Evolutionary conservation across 2,888 invertebrate species (phyloP), one percentile per base, ranked within the genome.

Genomic region (Chloroclystis v-ata): DNA sequence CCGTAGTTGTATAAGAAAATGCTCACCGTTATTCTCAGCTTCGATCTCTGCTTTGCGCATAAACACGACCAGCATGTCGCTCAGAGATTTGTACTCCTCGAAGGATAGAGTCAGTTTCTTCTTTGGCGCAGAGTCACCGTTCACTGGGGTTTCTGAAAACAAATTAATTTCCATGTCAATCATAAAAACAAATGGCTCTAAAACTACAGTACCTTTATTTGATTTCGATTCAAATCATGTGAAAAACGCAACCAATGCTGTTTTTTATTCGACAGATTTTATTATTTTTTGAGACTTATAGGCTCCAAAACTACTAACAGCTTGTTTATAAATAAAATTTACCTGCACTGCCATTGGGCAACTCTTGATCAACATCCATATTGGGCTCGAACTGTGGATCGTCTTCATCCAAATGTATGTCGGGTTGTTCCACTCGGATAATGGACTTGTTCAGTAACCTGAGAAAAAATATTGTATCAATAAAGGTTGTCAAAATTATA

Each of bases 351-450:
- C 65, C 65, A 41, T 72, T 76, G 0, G 85, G 82, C 3, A 80
- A 67, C 4, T 90, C 90, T 16, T 90, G 88, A 10, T 91, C 90
- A 1, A 91, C 90, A 10, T 90, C 89, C 79, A 89, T 83, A 28
- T 79, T 78, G 1, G 89, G 88, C 47, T 89, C 89, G 24, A 77
- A 78, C 48, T 82, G 78, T 1, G 87, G 78, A 11, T 91, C 91
- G 28, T 95, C 95, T 49, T 96, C 96, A 42, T 96, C 96, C 53
- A 99, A 84, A 72, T 97, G 94, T 41, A 99, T 96, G 72, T 99
- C 99, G 0, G 99, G 98, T 68, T 98, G 98, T 67, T 99, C 99
- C 11, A 99, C 98, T 28, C 98, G 91, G 59, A 99, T 97, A 56
- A 99, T 98, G 0, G 98, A 98, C 70, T 98, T 98, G 80, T 97